phyloP scores from a whole-genome alignment of 1,140 invertebrate species.

The Pseudomyrmex cubaensis region DNA sequence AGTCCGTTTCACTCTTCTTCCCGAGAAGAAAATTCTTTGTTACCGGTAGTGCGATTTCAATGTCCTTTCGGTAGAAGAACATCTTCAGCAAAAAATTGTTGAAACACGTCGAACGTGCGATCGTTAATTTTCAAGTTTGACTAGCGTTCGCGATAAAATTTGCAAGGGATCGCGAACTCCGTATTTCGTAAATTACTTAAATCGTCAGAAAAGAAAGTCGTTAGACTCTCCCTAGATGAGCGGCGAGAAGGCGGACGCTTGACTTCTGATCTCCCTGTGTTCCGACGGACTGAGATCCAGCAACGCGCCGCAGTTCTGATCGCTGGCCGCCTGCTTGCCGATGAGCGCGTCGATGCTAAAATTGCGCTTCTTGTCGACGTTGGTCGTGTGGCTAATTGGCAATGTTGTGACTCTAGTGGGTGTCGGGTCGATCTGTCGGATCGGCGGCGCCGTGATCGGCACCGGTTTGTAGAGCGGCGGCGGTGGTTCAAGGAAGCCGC shows the following conservation, averaged over 20 bases:
- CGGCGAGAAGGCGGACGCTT: conserved; percentile 84
- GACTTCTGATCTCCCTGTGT: conserved; percentile 83
- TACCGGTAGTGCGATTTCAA: not conserved
- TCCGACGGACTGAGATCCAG: conserved; percentile 83
- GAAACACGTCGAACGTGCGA: not conserved
- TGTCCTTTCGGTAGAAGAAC: not conserved
- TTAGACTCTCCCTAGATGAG: conserved; percentile 74
- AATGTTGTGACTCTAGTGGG: conserved; percentile 61
- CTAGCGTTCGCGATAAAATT: not conserved
- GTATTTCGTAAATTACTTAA: not conserved
- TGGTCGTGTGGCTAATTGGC: conserved; percentile 52
- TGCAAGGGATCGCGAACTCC: not conserved
- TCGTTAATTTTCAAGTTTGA: not conserved
- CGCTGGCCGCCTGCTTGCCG: conserved; percentile 82
- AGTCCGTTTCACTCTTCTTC: not conserved
- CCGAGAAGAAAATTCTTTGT: not conserved
- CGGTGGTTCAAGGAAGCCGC: conserved; percentile 80
- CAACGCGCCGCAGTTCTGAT: conserved; percentile 78
- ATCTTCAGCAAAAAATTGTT: not conserved
- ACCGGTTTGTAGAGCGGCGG: conserved; percentile 85
- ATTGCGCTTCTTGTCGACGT: conserved; percentile 81
- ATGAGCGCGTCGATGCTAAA: conserved; percentile 86
- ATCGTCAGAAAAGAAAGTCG: not conserved
- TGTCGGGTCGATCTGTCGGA: conserved; percentile 72
- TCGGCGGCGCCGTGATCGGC: conserved; percentile 80